Base-by-base conservation (phyloP, 2,888 invertebrate species). In the Physocephala rufipes region DNA sequence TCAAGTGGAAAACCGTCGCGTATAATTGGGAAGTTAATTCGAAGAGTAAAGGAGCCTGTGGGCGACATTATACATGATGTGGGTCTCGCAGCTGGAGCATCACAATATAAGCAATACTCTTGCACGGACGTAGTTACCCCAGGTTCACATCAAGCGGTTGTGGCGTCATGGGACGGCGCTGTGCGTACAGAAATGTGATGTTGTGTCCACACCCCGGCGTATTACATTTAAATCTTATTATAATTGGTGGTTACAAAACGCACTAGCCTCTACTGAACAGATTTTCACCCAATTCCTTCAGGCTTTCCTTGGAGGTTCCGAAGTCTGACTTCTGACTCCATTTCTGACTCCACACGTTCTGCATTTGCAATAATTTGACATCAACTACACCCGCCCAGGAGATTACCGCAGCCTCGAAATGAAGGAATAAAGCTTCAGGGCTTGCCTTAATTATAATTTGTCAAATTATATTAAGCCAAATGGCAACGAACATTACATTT, bases 1-100 rank as follows among this genome's bases (percentile, higher is more conserved):
- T 71, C 71, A 68, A 64, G 63, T 55, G 68, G 71, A 68, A 71
- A 66, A 67, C 45, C 61, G 51, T 62, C 59, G 59, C n/a, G 68
- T 49, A 28, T 61, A 47, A 19, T 30, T 61, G 47, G 24, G 61
- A 16, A 58, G 69, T 21, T 19, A 24, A 49, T 30, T 24, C 26
- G 24, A 16, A n/a, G 51, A 53, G 12, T 36, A n/a, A 15, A 65
- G n/a, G 7, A 30, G 53, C n/a, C 13, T 19, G 15, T 36, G 36
- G 36, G n/a, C n/a, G n/a, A n/a, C n/a, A n/a, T n/a, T n/a, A n/a
- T n/a, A n/a, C n/a, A n/a, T n/a, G n/a, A 36, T 36, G 36, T 9
- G 9, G 36, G 36, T 36, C 36, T 15, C 49, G 16, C 49, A 36
- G 36, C 36, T 36, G 36, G 36, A 36, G 36, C 36, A n/a, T n/a